Conservation (phyloP, 2,113 vertebrate species). For the Jacana jacana region DNA sequence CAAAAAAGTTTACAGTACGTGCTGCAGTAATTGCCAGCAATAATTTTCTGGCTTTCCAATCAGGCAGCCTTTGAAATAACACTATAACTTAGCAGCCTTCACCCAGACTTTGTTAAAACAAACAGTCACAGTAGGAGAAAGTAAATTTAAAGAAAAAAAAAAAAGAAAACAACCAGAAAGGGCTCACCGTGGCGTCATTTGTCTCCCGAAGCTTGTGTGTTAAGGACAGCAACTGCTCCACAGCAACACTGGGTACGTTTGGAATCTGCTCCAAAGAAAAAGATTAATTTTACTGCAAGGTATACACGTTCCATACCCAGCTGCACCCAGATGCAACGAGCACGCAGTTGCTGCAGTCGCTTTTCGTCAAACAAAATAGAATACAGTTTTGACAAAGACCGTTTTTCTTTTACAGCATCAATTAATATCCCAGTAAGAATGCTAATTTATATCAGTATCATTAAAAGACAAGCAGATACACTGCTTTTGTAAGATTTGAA, state of each 20-base stretch:
- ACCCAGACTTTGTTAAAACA: not conserved
- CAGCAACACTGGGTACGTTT: constrained; percentile 79
- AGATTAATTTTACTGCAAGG: not conserved
- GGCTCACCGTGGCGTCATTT: constrained; percentile 86
- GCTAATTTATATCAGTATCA: not conserved
- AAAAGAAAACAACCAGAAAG: not conserved
- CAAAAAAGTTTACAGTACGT: not conserved
- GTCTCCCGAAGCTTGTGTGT: constrained; percentile 88
- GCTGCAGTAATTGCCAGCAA: not conserved
- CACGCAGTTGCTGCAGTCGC: not conserved
- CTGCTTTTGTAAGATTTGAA: not conserved
- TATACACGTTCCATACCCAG: not conserved
- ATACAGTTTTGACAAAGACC: not conserved
- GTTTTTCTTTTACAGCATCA: not conserved
- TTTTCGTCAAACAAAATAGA: not conserved
- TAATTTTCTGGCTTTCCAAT: not conserved
- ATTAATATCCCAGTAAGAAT: not conserved
- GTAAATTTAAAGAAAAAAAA: not conserved
- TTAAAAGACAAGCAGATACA: not conserved
- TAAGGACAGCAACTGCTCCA: constrained; percentile 86
- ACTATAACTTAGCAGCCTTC: not conserved
- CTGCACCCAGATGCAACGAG: not conserved
- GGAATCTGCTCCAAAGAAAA: constrained; percentile 75
- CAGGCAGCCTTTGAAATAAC: not conserved
- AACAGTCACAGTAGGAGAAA: not conserved